These are phyloP conservation scores for Micromesistius poutassou DNA, from an alignment of 2,797 vertebrate species.

Conservation along the genomic window DNA sequence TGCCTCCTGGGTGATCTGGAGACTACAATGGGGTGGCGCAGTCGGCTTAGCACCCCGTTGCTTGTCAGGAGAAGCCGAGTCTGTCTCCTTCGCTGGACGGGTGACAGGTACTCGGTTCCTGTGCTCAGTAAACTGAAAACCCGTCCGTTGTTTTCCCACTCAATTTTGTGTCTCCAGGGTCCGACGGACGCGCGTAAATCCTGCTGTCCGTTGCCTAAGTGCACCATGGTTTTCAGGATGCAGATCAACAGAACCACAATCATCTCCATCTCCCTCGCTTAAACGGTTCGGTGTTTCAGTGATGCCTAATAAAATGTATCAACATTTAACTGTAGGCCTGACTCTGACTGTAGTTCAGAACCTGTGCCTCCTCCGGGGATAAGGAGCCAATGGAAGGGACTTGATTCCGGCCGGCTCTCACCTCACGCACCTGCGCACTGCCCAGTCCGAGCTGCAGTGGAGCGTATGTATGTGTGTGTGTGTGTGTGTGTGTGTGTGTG, in stretches of 20 bases:
- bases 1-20: conserved; percentile 27
- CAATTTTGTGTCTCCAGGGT: conserved; percentile 71
- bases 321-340: neutral
- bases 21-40: conserved; percentile 14
- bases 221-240: conserved; percentile 45
- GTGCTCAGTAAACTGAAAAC: conserved; percentile 72
- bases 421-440: neutral
- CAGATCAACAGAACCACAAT: conserved; percentile 31
- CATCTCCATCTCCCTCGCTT: conserved; percentile 64
- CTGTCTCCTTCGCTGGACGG: conserved; percentile 38
- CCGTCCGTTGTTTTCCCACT: conserved; percentile 75
- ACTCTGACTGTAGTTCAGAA: neutral
- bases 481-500: too few relatives aligned
- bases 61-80: conserved; percentile 58
- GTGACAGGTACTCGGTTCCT: conserved; percentile 61
- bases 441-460: neutral
- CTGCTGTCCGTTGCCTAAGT: conserved; percentile 55
- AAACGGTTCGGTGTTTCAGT: neutral
- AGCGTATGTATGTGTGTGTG: neutral
- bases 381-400: neutral
- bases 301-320: neutral
- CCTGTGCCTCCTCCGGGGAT: neutral
- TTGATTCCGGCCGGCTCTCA: too few relatives aligned
- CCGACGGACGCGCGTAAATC: conserved; percentile 39
- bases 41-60: conserved; percentile 27